Conservation (phyloP, 2,113 vertebrate genomes). For the Benitochromis conjunctus region DNA sequence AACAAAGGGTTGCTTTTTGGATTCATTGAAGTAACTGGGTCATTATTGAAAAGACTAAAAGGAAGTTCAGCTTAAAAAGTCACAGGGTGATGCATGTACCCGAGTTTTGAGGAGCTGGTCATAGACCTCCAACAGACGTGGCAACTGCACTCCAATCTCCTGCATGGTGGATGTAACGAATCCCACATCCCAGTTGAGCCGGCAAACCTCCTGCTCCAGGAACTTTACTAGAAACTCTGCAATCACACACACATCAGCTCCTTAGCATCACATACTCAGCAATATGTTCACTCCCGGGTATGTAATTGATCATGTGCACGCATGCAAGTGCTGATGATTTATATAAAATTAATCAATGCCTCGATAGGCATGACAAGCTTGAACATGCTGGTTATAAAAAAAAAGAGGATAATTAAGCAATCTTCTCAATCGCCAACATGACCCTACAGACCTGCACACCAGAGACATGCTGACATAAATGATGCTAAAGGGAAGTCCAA, state of each 20-base stretch:
- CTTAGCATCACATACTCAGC: neutral
- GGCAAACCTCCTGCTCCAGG: constrained; percentile 92
- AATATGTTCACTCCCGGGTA: neutral
- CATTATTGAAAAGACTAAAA: neutral
- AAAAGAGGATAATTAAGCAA: constrained; percentile 29
- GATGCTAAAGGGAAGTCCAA: constrained; percentile 24
- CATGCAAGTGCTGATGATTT: neutral
- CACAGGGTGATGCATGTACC: constrained; percentile 57
- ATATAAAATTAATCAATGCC: neutral
- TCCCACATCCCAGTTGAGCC: constrained; percentile 88
- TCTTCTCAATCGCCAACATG: neutral
- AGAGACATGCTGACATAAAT: constrained; percentile 21
- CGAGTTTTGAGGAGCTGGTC: constrained; percentile 93
- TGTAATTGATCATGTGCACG: neutral
- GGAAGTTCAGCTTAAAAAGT: neutral
- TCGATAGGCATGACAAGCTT: constrained; percentile 21
- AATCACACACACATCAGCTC: neutral
- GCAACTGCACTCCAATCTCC: constrained; percentile 89
- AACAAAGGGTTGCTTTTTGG: neutral
- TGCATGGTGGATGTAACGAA: constrained; percentile 92
- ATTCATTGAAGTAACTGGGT: neutral
- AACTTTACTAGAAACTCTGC: constrained; percentile 92
- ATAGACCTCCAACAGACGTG: constrained; percentile 89
- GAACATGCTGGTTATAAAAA: constrained; percentile 33
- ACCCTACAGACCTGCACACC: constrained; percentile 15